Percentiles rank a stretch among this genome's conserved stretches.
Conservation (phyloP, 1,140 invertebrate genomes). For the Cyclina sinensis region DNA sequence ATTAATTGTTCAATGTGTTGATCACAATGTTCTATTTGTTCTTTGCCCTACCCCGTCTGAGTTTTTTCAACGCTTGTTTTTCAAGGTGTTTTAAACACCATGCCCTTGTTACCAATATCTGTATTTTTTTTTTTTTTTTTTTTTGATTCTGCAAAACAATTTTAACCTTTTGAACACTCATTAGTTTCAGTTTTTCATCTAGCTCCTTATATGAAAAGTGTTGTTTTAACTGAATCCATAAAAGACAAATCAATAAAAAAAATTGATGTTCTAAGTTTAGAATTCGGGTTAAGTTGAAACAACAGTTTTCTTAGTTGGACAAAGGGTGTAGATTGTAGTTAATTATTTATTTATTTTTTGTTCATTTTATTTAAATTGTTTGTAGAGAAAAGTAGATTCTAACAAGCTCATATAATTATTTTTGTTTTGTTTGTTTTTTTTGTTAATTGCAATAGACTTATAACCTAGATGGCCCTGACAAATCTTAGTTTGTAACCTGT, state of each 20-base stretch:
- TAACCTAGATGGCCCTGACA: no score
- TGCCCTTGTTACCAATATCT: not conserved
- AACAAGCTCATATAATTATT: no score
- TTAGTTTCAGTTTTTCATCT: no score
- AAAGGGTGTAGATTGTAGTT: not conserved
- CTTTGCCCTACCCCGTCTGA: not conserved
- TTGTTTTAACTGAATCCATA: no score
- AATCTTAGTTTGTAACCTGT: no score
- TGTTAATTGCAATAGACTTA: no score
- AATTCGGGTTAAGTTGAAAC: not conserved
- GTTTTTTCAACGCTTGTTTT: not conserved
- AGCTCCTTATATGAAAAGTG: no score
- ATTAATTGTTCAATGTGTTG: not conserved
- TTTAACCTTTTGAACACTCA: not conserved
- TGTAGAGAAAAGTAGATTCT: not conserved
- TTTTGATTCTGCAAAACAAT: not conserved
- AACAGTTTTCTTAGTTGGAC: not conserved
- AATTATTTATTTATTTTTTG: not conserved
- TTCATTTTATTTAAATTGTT: not conserved
- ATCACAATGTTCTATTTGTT: conserved; percentile 24
- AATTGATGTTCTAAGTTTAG: not conserved
- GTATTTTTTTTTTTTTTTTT: not conserved
- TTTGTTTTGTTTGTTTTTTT: no score
- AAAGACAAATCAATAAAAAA: no score
- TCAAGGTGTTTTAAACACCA: not conserved